Conservation (phyloP, 35 echinoderm and acorn worm species). For the Stichopus chloronotus region DNA sequence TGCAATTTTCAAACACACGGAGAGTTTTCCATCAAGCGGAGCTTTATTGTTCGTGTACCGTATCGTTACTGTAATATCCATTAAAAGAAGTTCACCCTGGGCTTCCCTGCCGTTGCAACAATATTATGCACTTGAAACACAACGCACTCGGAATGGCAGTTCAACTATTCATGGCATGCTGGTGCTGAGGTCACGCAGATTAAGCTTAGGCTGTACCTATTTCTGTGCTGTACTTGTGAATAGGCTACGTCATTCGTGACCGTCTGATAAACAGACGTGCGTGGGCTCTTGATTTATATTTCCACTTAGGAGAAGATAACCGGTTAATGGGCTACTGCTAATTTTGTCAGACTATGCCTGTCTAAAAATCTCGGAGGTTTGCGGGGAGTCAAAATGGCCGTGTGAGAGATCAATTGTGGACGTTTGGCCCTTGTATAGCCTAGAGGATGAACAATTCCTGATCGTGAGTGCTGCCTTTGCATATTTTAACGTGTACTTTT, state of each 20-base stretch:
- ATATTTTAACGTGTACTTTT: slow-evolving; percentile 16
- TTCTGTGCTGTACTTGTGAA: neutral
- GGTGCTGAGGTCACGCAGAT: slow-evolving; percentile 1
- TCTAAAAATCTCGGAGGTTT: slow-evolving; percentile 43
- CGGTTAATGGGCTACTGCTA: slow-evolving; percentile 42
- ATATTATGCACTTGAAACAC: slow-evolving; percentile 45
- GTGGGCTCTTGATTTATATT: neutral
- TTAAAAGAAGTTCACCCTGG: slow-evolving; percentile 30
- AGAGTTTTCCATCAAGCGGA: too few species aligned
- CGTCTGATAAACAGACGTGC: neutral
- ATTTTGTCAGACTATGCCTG: slow-evolving; percentile 16
- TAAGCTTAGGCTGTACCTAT: slow-evolving; percentile 20
- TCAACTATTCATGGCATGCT: slow-evolving; percentile 55
- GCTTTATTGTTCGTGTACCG: too few species aligned
- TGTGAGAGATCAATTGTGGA: slow-evolving; percentile 20
- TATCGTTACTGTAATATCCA: slow-evolving; percentile 42
- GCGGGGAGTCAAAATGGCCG: slow-evolving; percentile 19
- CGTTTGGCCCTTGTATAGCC: slow-evolving; percentile 3
- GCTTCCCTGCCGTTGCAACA: slow-evolving; percentile 53
- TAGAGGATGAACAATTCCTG: neutral
- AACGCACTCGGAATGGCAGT: slow-evolving; percentile 57
- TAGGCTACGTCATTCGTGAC: neutral
- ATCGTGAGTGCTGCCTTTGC: slow-evolving; percentile 1
- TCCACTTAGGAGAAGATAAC: slow-evolving; percentile 15
- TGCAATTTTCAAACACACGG: too few species aligned